Base-by-base conservation (phyloP, 1,140 invertebrate genomes). In the Pseudoatta argentina region DNA sequence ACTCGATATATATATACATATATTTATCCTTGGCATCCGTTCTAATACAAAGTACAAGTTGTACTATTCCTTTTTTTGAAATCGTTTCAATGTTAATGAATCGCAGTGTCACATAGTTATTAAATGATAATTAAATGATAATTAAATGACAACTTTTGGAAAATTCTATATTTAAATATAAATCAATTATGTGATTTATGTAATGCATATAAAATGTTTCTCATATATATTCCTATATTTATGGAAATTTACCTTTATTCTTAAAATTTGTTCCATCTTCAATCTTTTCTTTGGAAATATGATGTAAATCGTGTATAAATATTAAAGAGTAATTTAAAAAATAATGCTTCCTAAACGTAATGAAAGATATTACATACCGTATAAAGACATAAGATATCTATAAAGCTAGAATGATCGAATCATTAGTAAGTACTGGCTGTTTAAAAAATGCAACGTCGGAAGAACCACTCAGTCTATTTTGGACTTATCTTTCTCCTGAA, bases 401-500 rank as follows among this genome's bases (percentile, higher is more conserved):
- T n/a, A 34, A 71, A 8, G 39, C 27, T 48, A 53, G n/a, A 59
- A 67, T 61, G 72, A 75, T 75, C 59, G 44, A 86, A 57, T 61
- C 48, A 34, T 64, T 24, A 63, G 16, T 30, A 30, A 30, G 4
- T 69, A 51, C n/a, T 30, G 57, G 21, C 48, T 59, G 48, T 64
- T 27, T 75, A 86, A 89, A 44, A 44, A 10, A 89, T 63, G 55
- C 55, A 12, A 24, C n/a, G 27, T 27, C 48, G 16, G 24, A 18
- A 72, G 48, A 44, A 78, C 44, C 67, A 71, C 75, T 85, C 71
- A 21, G 86, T 79, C 71, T 81, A 71, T 85, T 86, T 64, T 71
- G 73, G 67, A 66, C 79, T 87, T 89, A 90, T 90, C 88, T 89
- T 34, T 3, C 16, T 34, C 34, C 69, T 66, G 69, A 77, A 77